Percentiles rank a stretch among this genome's conserved stretches.
Evolutionary conservation across 1,140 invertebrate genomes (phyloP).

Genomic region (Rhagoletis pomonella): DNA sequence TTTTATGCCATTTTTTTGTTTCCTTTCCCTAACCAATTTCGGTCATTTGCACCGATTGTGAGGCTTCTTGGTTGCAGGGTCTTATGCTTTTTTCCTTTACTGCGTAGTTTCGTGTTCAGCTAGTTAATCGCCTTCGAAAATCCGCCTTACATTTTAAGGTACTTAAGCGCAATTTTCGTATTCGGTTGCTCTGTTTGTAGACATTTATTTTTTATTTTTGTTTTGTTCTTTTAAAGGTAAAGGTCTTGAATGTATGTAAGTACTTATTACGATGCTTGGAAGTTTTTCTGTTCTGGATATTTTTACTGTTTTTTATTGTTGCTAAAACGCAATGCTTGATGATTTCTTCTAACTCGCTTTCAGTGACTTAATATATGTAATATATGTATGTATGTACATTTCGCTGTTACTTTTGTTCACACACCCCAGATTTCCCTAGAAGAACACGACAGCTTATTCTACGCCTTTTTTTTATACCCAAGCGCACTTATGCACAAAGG

Average conservation of each 20-base stretch:
- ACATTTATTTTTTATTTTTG: background rate
- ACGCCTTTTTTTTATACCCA: too few species aligned
- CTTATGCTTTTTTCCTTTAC: background rate
- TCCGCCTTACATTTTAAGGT: constrained; percentile 8
- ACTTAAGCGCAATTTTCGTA: constrained; percentile 3
- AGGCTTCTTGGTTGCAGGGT: background rate
- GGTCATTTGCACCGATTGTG: constrained; percentile 32
- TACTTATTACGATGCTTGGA: too few species aligned
- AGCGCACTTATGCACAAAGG: too few species aligned
- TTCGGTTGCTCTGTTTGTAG: background rate
- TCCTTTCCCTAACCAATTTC: background rate
- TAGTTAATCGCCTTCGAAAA: constrained; percentile 19
- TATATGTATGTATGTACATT: too few species aligned
- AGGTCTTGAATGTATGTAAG: background rate
- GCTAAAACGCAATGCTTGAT: too few species aligned
- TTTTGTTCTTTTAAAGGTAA: background rate
- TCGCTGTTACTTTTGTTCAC: too few species aligned
- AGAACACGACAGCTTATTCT: too few species aligned
- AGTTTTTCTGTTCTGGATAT: too few species aligned
- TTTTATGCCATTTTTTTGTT: background rate
- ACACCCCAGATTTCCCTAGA: too few species aligned
- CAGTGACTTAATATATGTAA: too few species aligned
- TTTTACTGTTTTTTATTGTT: too few species aligned
- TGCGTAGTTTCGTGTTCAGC: background rate
- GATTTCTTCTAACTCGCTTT: too few species aligned